A percentile compares a stretch with the other conserved stretches of the same genome.
These are phyloP conservation scores for Apodemus speciosus DNA, from an alignment of 2,113 vertebrate species.

Conservation along the genomic window DNA sequence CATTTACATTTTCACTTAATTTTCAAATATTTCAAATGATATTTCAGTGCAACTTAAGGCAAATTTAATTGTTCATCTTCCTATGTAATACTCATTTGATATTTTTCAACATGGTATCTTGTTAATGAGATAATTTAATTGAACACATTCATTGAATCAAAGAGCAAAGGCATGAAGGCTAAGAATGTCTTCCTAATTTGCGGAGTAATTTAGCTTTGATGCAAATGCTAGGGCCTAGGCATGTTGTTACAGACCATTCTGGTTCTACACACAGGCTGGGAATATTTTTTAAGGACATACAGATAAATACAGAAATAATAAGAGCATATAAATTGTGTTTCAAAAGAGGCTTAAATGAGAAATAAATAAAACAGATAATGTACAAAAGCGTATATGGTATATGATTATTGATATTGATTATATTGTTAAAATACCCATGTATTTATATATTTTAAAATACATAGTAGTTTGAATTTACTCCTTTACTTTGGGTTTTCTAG, in stretches of 20 bases:
- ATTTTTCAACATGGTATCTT: not conserved
- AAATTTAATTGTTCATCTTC: not conserved
- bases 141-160: not conserved
- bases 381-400: not conserved
- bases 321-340: not conserved
- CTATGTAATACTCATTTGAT: not conserved
- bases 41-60: conserved; percentile 18
- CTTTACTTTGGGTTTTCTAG: not conserved
- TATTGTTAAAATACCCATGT: not conserved
- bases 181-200: not conserved
- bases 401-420: not conserved
- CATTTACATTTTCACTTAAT: not conserved
- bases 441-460: not conserved
- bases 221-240: not conserved
- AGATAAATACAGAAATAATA: not conserved
- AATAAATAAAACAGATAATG: not conserved
- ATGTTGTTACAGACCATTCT: accelerated
- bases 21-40: not conserved
- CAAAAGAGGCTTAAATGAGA: not conserved
- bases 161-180: not conserved
- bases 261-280: accelerated
- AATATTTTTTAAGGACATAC: not conserved
- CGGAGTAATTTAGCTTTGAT: not conserved
- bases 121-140: not conserved
- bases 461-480: not conserved